These are phyloP conservation scores for Unio pictorum DNA, from an alignment of 2,888 invertebrate genomes.

Conservation along the genomic window DNA sequence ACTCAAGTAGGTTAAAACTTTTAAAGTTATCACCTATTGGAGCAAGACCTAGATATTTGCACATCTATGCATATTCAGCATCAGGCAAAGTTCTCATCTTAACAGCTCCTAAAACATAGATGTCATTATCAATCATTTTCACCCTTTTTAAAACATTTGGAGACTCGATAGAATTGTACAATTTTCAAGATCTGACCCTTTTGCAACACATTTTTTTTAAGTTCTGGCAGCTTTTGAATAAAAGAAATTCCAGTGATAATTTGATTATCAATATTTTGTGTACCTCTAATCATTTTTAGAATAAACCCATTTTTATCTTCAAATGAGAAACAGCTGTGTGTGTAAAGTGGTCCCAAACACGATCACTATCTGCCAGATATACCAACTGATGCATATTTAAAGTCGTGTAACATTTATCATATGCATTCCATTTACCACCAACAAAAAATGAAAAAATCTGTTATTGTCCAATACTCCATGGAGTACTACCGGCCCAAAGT, in stretches of 20 bases:
- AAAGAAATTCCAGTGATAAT: no score
- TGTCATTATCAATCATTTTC: no score
- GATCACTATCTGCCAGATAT: slow-evolving; percentile 1
- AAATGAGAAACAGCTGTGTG: slow-evolving; percentile 14
- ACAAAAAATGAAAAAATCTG: no score
- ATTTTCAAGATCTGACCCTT: slow-evolving; percentile 3
- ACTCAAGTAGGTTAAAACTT: slow-evolving; percentile 2
- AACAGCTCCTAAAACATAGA: no score
- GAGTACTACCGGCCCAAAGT: no score
- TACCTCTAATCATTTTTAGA: slow-evolving; percentile 8
- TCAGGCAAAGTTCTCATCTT: not conserved
- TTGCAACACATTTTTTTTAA: slow-evolving; percentile 4
- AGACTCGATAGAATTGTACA: slow-evolving; percentile 9
- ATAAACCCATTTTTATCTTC: slow-evolving; percentile 16
- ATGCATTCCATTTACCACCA: no score
- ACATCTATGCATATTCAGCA: slow-evolving; percentile 1
- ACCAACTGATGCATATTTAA: slow-evolving; percentile 13
- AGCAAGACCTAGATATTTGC: slow-evolving; percentile 1
- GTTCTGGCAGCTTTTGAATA: no score
- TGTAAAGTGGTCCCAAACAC: slow-evolving; percentile 16
- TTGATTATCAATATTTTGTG: no score
- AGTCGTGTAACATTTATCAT: no score
- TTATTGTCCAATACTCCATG: no score
- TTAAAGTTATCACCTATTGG: slow-evolving; percentile 1
- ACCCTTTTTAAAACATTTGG: not conserved